Evolutionary conservation across 2,797 vertebrate species (phyloP), one percentile per base, ranked within the genome.

Genomic region (Poeciliopsis paucimaculata): DNA sequence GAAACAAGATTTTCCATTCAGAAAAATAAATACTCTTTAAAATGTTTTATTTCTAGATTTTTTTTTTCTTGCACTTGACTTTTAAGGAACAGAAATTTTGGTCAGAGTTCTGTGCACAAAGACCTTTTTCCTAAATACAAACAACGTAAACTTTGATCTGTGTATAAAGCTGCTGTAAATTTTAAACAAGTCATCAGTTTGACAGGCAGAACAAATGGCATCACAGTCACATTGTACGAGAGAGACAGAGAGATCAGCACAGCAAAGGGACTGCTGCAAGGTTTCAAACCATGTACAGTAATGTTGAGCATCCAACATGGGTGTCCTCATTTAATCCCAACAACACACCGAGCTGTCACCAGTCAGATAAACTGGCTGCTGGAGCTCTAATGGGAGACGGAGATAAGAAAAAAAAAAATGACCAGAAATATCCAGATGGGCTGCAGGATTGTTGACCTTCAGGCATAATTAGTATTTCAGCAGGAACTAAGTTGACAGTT

Each of bases 391-490:
- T 82, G 45, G 62, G 77, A 79, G 47, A 72, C 31, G 4, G 72
- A 87, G 28, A 77, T 26, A 66, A 12, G 31, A n/a, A 74, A 5
- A 87, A 64, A 47, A 47, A 47, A 11, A 43, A 0, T 75, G 86
- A 86, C 83, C 82, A 81, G 60, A 86, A 77, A 83, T 39, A 78
- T 51, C 81, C 62, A 78, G 79, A 76, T 77, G 71, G 72, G 80
- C 68, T 80, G 82, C 31, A 71, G 71, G 51, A 76, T 78, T 92
- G 87, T 88, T 85, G 87, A 53, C 72, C 49, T 68, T 31, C 46
- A 72, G 79, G 78, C 79, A 74, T 89, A 90, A 91, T 88, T 90
- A 85, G 85, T 86, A 76, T 89, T 88, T 91, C 78, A 82, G 82
- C 75, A 80, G 68, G 34, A 83, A 82, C 34, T 84, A 57, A 49